A percentile compares a stretch with the other conserved stretches of the same genome.
Conservation (phyloP, 2,113 vertebrate genomes). For the Hydrolagus affinis region DNA sequence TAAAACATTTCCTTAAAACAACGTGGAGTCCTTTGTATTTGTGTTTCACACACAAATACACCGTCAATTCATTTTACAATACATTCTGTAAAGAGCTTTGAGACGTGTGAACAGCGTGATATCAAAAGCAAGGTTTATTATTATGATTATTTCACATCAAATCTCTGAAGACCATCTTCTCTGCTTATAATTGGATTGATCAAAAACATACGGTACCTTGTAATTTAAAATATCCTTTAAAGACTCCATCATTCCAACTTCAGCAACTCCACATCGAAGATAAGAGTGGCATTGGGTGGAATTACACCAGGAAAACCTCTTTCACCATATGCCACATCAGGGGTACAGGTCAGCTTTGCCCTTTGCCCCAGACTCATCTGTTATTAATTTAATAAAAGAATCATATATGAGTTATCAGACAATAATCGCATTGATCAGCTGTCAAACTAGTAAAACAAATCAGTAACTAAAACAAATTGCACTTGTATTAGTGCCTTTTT, state of each 20-base stretch:
- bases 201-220: background rate
- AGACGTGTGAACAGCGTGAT: background rate
- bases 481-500: no score
- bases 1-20: no score
- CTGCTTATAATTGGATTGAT: background rate
- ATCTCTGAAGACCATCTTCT: background rate
- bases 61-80: constrained; percentile 3
- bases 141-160: constrained; percentile 24
- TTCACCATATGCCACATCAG: constrained; percentile 88
- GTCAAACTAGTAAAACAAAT: background rate
- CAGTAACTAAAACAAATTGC: no score
- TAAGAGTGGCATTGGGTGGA: constrained; percentile 88
- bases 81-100: no score
- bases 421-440: background rate
- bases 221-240: constrained; percentile 5
- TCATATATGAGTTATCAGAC: background rate
- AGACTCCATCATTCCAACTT: constrained; percentile 74
- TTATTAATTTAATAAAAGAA: background rate
- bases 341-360: constrained; percentile 92
- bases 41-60: no score
- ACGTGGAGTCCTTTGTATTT: no score
- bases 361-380: constrained; percentile 98
- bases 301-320: constrained; percentile 96
- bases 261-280: constrained; percentile 96
- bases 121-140: no score